Evolutionary conservation across 2,113 vertebrate species (phyloP).

Genomic region (Corythoichthys intestinalis): DNA sequence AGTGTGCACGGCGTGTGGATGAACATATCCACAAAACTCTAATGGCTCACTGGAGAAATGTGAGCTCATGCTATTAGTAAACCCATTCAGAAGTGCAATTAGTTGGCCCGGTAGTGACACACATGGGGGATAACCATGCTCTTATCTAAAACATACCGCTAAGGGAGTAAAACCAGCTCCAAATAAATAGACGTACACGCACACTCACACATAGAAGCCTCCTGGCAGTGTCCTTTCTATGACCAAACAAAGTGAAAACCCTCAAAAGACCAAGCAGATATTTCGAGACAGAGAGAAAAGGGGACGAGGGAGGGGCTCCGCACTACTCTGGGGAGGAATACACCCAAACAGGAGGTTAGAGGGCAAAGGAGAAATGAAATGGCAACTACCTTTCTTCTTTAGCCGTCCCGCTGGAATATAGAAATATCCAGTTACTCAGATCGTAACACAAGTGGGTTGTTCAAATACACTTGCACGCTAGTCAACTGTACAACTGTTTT

Average conservation of each 20-base stretch:
- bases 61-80: conserved; percentile 61
- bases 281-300: conserved; percentile 23
- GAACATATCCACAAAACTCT: conserved; percentile 49
- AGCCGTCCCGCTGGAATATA: conserved; percentile 78
- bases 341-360: conserved; percentile 50
- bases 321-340: conserved; percentile 28
- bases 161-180: conserved; percentile 51
- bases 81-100: conserved; percentile 37
- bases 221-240: conserved; percentile 12
- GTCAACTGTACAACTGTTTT: neutral
- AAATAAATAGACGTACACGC: conserved; percentile 25
- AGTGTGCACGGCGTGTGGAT: conserved; percentile 34
- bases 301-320: conserved; percentile 14
- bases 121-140: conserved; percentile 44
- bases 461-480: neutral
- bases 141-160: conserved; percentile 49
- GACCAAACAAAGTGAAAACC: conserved; percentile 40
- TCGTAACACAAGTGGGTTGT: conserved; percentile 32
- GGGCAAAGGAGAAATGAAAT: conserved; percentile 46
- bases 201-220: conserved; percentile 25
- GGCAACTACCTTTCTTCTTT: conserved; percentile 77
- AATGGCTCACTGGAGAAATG: conserved; percentile 25
- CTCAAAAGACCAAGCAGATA: conserved; percentile 34
- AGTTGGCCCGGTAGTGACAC: conserved; percentile 46
- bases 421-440: conserved; percentile 64